Conservation (phyloP, 2,113 vertebrate species). For the Ceuthmochares aereus region DNA sequence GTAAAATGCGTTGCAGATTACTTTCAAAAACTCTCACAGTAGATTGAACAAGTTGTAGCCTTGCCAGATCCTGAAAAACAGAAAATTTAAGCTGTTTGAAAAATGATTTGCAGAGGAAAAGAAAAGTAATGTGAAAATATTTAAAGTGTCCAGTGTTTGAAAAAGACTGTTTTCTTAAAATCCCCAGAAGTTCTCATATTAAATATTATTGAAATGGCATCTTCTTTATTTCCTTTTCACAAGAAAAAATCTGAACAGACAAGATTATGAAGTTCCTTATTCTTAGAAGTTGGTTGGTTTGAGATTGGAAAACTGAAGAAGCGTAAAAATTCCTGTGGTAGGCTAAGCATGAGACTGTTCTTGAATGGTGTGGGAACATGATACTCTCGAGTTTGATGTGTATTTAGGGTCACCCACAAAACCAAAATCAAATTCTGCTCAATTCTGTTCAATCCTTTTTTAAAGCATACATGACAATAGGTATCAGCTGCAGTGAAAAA, state of each 20-base stretch:
- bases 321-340: background rate
- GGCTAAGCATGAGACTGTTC: background rate
- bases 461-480: slow-evolving; percentile 15
- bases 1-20: background rate
- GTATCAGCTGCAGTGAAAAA: slow-evolving; percentile 48
- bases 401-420: background rate
- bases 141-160: background rate
- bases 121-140: background rate
- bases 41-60: background rate
- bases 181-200: background rate
- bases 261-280: background rate
- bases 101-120: background rate
- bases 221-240: background rate
- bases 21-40: background rate
- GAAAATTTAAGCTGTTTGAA: background rate
- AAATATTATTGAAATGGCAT: background rate
- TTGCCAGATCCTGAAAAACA: background rate
- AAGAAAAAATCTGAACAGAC: background rate
- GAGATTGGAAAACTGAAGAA: background rate
- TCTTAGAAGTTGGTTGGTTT: background rate
- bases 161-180: background rate
- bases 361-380: background rate
- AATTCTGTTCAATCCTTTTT: background rate
- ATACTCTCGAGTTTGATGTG: background rate
- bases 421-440: background rate